Evolutionary conservation across 2,888 invertebrate species (phyloP).

Genomic region (Pyrgus malvae): DNA sequence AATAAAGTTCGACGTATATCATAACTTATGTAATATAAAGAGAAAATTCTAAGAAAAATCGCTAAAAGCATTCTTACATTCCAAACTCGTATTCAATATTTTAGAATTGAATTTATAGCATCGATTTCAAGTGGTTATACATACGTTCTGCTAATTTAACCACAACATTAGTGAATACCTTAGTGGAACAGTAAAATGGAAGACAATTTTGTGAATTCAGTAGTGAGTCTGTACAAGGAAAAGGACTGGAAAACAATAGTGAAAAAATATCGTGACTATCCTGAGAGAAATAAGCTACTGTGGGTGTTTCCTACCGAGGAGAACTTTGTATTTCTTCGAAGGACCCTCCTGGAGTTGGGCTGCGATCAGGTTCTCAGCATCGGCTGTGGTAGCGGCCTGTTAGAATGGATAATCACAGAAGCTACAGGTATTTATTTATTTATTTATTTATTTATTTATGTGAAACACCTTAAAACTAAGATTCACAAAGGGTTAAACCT

Average conservation of each 20-base stretch:
- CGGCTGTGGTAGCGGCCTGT: conserved; percentile 90
- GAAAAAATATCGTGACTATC: conserved; percentile 68
- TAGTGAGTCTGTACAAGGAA: conserved; percentile 63
- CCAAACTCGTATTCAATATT: too few species aligned
- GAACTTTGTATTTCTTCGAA: conserved; percentile 83
- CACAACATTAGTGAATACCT: background rate
- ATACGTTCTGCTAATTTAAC: background rate
- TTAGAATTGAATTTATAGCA: background rate
- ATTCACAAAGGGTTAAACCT: too few species aligned
- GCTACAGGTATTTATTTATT: conserved; percentile 79
- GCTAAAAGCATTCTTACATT: background rate
- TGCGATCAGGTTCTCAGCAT: conserved; percentile 84
- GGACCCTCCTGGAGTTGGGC: conserved; percentile 60
- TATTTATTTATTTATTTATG: too few species aligned
- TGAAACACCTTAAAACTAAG: too few species aligned
- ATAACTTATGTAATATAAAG: background rate
- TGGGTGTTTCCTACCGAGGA: conserved; percentile 89
- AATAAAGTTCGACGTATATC: background rate
- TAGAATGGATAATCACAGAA: conserved; percentile 89
- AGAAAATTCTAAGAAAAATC: background rate
- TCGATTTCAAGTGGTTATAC: background rate
- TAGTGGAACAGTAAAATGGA: conserved; percentile 45
- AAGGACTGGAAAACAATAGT: conserved; percentile 75
- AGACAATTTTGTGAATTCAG: conserved; percentile 58
- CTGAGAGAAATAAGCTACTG: conserved; percentile 79